Evolutionary conservation across 2,797 vertebrate genomes (phyloP).

Genomic region (Amblyopsis hoosieri): DNA sequence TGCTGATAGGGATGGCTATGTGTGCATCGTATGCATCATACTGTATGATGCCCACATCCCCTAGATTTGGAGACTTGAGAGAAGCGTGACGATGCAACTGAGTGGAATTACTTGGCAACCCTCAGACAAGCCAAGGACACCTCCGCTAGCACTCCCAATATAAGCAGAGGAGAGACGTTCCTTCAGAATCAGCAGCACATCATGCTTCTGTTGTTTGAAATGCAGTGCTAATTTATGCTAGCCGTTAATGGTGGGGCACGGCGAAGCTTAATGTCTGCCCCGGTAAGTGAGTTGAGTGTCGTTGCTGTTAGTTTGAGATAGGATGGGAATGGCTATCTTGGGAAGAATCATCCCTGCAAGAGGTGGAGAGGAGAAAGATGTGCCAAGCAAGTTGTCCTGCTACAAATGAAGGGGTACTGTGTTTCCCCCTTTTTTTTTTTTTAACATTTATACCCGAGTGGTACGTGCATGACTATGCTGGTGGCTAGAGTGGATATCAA

Average conservation of each 20-base stretch:
- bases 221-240: not conserved
- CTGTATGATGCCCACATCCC: conserved; percentile 69
- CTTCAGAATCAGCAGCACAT: not conserved
- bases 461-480: no score
- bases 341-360: conserved; percentile 17
- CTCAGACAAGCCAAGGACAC: not conserved
- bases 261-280: conserved; percentile 1
- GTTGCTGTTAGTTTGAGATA: conserved; percentile 9
- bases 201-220: conserved; percentile 1
- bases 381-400: conserved; percentile 19
- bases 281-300: conserved; percentile 9
- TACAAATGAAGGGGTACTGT: conserved; percentile 5
- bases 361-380: conserved; percentile 25
- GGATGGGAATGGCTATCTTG: not conserved
- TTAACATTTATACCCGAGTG: no score
- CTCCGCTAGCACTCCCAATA: not conserved
- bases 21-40: conserved; percentile 53
- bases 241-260: not conserved
- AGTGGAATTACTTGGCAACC: conserved; percentile 34
- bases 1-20: conserved; percentile 39
- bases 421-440: no score
- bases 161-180: conserved; percentile 18
- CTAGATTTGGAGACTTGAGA: conserved; percentile 39
- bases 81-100: conserved; percentile 46
- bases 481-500: no score